phyloP scores from a whole-genome alignment of 2,888 invertebrate species.

The Cephus pulcher region DNA sequence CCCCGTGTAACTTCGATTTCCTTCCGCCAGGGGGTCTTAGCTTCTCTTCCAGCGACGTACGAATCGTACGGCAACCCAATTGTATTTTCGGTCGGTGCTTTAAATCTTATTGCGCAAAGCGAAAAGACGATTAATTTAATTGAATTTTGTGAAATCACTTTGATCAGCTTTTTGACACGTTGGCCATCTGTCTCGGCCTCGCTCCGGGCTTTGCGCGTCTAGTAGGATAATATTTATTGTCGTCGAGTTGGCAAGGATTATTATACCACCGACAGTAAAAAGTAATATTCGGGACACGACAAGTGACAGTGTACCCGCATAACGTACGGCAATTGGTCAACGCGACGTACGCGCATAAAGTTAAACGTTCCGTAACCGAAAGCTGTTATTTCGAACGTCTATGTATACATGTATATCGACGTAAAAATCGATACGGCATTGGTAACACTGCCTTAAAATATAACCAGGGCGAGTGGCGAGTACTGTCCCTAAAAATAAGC shows the following conservation, averaged over 20 bases:
- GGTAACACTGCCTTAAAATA: background rate
- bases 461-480: background rate
- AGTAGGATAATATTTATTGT: background rate
- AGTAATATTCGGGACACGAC: slow-evolving; percentile 1
- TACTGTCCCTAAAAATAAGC: background rate
- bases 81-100: background rate
- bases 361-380: slow-evolving; percentile 19
- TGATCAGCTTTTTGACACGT: background rate
- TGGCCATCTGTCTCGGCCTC: background rate
- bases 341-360: slow-evolving; percentile 41
- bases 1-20: no score
- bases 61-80: background rate
- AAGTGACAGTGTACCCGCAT: slow-evolving; percentile 1
- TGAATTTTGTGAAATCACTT: background rate
- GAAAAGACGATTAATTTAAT: background rate
- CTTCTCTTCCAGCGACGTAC: no score
- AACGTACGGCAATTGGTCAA: slow-evolving; percentile 33
- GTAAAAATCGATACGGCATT: background rate
- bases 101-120: background rate
- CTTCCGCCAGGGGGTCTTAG: no score
- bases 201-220: background rate
- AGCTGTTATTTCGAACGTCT: background rate
- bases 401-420: no score
- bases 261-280: background rate
- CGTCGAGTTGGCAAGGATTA: background rate